Percentiles rank a stretch among this genome's conserved stretches.
Conservation (phyloP, 2,888 invertebrate genomes). For the Aleiodes testaceus region DNA sequence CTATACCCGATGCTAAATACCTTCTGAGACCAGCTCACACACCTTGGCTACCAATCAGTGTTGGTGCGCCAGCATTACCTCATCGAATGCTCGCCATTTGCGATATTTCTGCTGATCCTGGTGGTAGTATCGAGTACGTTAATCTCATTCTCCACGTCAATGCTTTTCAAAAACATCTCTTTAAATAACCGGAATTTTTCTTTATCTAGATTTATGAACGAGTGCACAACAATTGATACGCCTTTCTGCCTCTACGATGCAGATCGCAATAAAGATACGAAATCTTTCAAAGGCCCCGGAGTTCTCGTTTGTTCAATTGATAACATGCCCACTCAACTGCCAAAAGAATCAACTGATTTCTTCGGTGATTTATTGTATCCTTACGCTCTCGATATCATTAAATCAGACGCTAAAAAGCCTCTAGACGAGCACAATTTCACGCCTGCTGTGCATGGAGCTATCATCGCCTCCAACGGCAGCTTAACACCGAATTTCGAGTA, state of each 20-base stretch:
- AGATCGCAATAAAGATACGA: constrained; percentile 96
- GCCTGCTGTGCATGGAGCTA: constrained; percentile 85
- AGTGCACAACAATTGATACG: constrained; percentile 99
- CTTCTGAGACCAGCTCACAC: constrained; percentile 90
- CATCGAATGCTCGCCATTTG: constrained; percentile 96
- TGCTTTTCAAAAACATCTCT: too few relatives aligned
- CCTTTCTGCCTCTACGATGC: constrained; percentile 99
- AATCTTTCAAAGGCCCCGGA: constrained; percentile 96
- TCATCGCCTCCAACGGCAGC: constrained; percentile 95
- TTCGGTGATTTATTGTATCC: constrained; percentile 96
- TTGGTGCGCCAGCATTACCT: constrained; percentile 90
- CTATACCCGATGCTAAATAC: constrained; percentile 98
- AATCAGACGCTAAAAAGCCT: constrained; percentile 86
- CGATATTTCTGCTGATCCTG: constrained; percentile 99
- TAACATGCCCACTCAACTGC: constrained; percentile 99
- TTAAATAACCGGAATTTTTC: not conserved
- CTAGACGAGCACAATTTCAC: constrained; percentile 85
- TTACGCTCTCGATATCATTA: constrained; percentile 89
- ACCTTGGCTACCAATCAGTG: constrained; percentile 93
- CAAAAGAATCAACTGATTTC: constrained; percentile 96
- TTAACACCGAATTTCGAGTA: constrained; percentile 96
- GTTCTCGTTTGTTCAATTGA: constrained; percentile 99
- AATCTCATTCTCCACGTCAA: too few relatives aligned
- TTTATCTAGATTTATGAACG: constrained; percentile 89
- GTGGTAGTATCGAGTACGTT: constrained; percentile 90